Conservation (phyloP, 2,888 invertebrate genomes). For the Tetheella fluctuosa region DNA sequence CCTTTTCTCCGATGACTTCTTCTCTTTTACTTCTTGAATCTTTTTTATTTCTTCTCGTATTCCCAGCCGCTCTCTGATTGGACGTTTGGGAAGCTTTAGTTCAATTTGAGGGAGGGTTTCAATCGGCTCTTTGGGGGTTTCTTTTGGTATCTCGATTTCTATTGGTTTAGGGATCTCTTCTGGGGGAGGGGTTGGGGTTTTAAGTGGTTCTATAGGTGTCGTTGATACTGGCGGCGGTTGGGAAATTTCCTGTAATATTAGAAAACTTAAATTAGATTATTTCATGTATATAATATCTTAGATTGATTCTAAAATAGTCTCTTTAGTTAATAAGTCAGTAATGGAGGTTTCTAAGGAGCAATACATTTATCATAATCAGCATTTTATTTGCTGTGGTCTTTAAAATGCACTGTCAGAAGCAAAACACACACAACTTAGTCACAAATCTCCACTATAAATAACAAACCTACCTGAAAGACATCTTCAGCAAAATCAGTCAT, state of each 20-base stretch:
- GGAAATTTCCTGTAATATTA: conserved; percentile 65
- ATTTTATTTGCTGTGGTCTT: no score
- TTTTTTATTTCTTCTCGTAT: conserved; percentile 55
- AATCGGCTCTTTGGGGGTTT: conserved; percentile 43
- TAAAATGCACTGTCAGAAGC: no score
- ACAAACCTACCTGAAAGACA: conserved; percentile 64
- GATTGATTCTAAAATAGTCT: no score
- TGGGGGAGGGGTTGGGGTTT: conserved; percentile 39
- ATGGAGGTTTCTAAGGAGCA: not conserved
- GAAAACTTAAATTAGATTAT: conserved; percentile 13
- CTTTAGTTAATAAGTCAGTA: not conserved
- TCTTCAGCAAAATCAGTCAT: conserved; percentile 82
- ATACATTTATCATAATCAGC: no score
- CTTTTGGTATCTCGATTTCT: conserved; percentile 29
- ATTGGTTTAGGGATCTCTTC: conserved; percentile 29
- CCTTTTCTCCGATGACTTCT: conserved; percentile 38
- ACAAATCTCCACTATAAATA: not conserved
- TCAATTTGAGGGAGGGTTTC: conserved; percentile 76
- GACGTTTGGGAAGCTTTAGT: conserved; percentile 76
- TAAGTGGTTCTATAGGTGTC: conserved; percentile 40
- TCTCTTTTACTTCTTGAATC: conserved; percentile 47
- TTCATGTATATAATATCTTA: no score
- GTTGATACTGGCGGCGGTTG: conserved; percentile 53
- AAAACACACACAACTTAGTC: no score
- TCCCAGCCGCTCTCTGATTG: conserved; percentile 74